Percentiles rank a stretch among this genome's conserved stretches.
phyloP scores from a whole-genome alignment of 2,797 vertebrate genomes.

The Megalops cyprinoides region DNA sequence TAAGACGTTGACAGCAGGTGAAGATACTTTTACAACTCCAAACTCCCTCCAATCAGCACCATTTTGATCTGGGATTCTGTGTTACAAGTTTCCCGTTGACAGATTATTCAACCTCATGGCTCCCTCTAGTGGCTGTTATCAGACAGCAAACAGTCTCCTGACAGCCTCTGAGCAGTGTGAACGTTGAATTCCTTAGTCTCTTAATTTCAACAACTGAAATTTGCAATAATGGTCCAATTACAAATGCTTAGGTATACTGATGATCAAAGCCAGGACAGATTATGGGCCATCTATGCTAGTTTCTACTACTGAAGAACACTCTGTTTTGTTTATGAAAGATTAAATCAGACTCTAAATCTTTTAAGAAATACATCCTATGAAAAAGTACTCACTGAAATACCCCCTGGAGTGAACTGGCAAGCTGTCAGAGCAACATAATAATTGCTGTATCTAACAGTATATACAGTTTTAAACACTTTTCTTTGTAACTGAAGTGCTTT shows the following conservation, averaged over 20 bases:
- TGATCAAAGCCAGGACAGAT: no score
- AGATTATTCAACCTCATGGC: neutral
- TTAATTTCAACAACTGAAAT: slow-evolving; percentile 4
- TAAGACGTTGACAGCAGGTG: neutral
- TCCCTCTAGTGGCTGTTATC: slow-evolving; percentile 13
- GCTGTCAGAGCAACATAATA: neutral
- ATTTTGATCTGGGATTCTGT: slow-evolving; percentile 6
- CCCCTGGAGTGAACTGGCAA: no score
- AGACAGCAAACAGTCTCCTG: neutral
- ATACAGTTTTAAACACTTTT: neutral
- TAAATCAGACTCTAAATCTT: no score
- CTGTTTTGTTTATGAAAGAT: no score
- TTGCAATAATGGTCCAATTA: neutral
- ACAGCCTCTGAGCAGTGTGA: neutral
- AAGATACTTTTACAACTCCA: neutral
- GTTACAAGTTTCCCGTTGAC: neutral
- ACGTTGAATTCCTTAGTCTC: slow-evolving; percentile 2
- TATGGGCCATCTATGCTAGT: no score
- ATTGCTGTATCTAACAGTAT: neutral
- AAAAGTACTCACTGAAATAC: no score
- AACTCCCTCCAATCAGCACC: neutral
- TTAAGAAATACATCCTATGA: no score
- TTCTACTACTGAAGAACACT: no score
- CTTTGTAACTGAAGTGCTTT: no score
- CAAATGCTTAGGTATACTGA: no score